These are phyloP conservation scores for Xanthorhoe designata DNA, from an alignment of 2,888 invertebrate genomes.

Conservation along the genomic window DNA sequence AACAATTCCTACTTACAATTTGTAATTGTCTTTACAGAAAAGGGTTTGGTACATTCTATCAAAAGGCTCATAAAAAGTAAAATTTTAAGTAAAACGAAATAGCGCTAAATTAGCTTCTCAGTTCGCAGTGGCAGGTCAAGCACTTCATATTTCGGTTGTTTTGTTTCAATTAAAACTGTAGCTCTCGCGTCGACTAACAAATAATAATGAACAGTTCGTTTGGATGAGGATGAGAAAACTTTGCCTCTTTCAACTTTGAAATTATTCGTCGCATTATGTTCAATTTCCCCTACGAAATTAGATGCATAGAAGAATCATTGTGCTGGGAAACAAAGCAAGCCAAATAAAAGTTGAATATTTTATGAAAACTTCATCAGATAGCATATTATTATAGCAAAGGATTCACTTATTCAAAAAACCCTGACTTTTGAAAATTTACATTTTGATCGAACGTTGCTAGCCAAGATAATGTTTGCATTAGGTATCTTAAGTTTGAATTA, in stretches of 20 bases:
- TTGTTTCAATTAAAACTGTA: slow-evolving; percentile 74
- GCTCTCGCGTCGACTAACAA: slow-evolving; percentile 65
- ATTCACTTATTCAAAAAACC: not conserved
- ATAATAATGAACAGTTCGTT: slow-evolving; percentile 76
- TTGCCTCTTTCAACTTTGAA: slow-evolving; percentile 58
- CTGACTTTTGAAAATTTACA: not conserved
- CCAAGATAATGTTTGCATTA: not conserved
- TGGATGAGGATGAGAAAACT: slow-evolving; percentile 71
- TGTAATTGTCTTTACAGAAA: not conserved
- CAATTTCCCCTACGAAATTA: slow-evolving; percentile 32
- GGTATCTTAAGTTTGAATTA: not conserved
- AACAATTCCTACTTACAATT: too few relatives aligned
- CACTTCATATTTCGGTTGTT: slow-evolving; percentile 67
- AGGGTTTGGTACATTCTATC: slow-evolving; percentile 13
- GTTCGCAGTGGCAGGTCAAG: slow-evolving; percentile 62
- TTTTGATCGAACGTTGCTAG: not conserved
- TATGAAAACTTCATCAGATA: not conserved
- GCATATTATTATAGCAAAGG: not conserved
- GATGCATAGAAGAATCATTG: slow-evolving; percentile 7
- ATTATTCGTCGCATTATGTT: slow-evolving; percentile 54
- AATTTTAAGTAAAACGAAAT: slow-evolving; percentile 35
- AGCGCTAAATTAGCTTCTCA: slow-evolving; percentile 55
- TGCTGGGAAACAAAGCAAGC: slow-evolving; percentile 3
- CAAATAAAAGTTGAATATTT: slow-evolving; percentile 2
- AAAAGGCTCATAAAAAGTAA: slow-evolving; percentile 15